These are phyloP conservation scores for Drosophila grimshawi DNA, from an alignment of 1,140 invertebrate genomes.

Conservation along the genomic window DNA sequence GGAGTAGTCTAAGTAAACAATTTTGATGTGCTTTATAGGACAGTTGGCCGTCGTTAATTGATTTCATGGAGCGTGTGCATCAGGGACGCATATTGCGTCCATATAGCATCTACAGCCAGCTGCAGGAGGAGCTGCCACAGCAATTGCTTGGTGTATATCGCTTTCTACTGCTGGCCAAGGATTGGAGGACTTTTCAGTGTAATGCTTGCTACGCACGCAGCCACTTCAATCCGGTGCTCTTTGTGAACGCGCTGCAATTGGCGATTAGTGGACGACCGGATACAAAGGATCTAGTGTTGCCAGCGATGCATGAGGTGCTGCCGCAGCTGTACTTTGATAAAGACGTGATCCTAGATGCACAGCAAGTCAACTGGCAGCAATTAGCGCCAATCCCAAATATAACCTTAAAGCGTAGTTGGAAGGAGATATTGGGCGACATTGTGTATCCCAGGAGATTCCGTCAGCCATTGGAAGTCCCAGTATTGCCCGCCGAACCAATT, in stretches of 20 bases:
- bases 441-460: slow-evolving; percentile 1
- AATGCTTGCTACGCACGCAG: slow-evolving; percentile 86
- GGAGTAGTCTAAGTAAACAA: background rate
- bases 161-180: slow-evolving; percentile 87
- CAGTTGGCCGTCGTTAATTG: slow-evolving; percentile 37
- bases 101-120: slow-evolving; percentile 68
- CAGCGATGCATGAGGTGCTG: slow-evolving; percentile 87
- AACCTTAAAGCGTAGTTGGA: slow-evolving; percentile 40
- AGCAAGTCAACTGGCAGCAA: slow-evolving; percentile 53
- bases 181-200: slow-evolving; percentile 87
- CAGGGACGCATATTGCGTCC: slow-evolving; percentile 84
- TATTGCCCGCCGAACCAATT: slow-evolving; percentile 40
- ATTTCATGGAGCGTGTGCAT: slow-evolving; percentile 68
- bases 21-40: slow-evolving; percentile 24
- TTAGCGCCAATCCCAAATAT: slow-evolving; percentile 23
- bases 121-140: slow-evolving; percentile 86
- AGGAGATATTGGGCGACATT: slow-evolving; percentile 17
- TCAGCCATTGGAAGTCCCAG: slow-evolving; percentile 4
- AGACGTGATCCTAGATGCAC: slow-evolving; percentile 46
- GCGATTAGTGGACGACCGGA: slow-evolving; percentile 86
- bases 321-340: slow-evolving; percentile 86
- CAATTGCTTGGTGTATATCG: slow-evolving; percentile 88
- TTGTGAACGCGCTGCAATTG: slow-evolving; percentile 86
- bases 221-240: slow-evolving; percentile 87
- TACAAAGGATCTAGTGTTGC: slow-evolving; percentile 85